phyloP scores from a whole-genome alignment of 2,888 invertebrate genomes.

The Hirtodrosophila alboralis region DNA sequence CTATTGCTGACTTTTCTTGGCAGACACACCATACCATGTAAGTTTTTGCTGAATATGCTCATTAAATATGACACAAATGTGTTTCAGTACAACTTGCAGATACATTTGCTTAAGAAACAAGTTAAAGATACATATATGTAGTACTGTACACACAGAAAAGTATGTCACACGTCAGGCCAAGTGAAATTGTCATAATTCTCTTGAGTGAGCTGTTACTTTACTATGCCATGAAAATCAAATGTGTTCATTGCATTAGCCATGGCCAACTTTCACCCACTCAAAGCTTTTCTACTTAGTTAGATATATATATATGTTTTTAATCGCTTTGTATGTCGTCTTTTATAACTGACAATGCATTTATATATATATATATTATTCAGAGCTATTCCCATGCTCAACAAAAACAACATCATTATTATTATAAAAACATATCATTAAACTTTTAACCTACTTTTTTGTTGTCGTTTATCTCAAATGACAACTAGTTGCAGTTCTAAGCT shows the following conservation, averaged over 20 bases:
- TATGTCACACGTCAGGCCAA: slow-evolving; percentile 42
- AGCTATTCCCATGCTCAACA: slow-evolving; percentile 13
- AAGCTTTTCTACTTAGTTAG: too few relatives aligned
- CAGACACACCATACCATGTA: too few relatives aligned
- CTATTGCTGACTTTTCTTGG: too few relatives aligned
- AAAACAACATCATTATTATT: slow-evolving; percentile 19
- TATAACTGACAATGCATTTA: slow-evolving; percentile 36
- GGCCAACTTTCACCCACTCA: slow-evolving; percentile 49
- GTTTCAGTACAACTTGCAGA: slow-evolving; percentile 2
- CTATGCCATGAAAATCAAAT: slow-evolving; percentile 22
- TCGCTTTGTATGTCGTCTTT: slow-evolving; percentile 7
- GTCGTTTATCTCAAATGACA: too few relatives aligned
- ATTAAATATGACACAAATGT: not conserved
- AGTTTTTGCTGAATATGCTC: slow-evolving; percentile 7
- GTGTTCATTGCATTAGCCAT: slow-evolving; percentile 34
- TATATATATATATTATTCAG: slow-evolving; percentile 8
- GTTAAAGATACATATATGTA: too few relatives aligned
- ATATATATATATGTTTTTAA: slow-evolving; percentile 7
- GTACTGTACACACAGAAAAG: slow-evolving; percentile 8
- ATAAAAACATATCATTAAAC: slow-evolving; percentile 48
- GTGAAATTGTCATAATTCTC: slow-evolving; percentile 53
- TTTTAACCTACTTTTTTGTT: slow-evolving; percentile 58
- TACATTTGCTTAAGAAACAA: slow-evolving; percentile 4
- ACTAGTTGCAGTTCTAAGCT: slow-evolving; percentile 8
- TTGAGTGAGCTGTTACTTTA: slow-evolving; percentile 17